phyloP scores from a whole-genome alignment of 2,113 vertebrate genomes.

The Anas platyrhynchos region DNA sequence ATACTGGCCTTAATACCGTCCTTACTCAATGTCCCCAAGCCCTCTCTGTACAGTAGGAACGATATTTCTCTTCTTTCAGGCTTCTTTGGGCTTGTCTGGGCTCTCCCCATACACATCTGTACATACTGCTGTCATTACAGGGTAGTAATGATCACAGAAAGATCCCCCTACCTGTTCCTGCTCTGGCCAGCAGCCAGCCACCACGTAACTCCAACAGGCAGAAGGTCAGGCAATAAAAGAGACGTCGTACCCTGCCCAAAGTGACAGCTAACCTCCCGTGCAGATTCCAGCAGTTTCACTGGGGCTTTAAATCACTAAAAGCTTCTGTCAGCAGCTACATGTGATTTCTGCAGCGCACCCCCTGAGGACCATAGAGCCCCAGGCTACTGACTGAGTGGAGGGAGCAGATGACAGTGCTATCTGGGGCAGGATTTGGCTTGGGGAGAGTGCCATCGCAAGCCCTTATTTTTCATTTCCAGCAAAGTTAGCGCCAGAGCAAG shows the following conservation, averaged over 20 bases:
- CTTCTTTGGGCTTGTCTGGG: neutral
- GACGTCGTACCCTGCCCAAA: neutral
- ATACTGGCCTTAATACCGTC: neutral
- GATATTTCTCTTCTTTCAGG: neutral
- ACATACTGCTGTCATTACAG: neutral
- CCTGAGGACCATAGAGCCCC: conserved; percentile 26
- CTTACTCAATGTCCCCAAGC: neutral
- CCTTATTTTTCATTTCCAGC: conserved; percentile 46
- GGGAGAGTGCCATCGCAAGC: conserved; percentile 22
- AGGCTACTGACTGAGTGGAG: conserved; percentile 56
- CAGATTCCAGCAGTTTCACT: conserved; percentile 45
- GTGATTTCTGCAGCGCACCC: conserved; percentile 31
- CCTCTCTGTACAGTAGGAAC: neutral
- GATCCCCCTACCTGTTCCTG: neutral
- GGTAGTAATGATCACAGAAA: neutral
- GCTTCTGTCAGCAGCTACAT: conserved; percentile 57
- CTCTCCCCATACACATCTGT: neutral
- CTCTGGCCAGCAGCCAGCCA: neutral
- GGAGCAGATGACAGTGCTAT: conserved; percentile 63
- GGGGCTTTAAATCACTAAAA: conserved; percentile 48
- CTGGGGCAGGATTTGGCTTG: conserved; percentile 60
- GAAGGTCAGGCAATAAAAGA: conserved; percentile 24
- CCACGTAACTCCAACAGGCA: neutral
- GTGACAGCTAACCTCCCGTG: conserved; percentile 43
- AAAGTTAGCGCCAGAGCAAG: neutral